Evolutionary conservation across 2,888 invertebrate species (phyloP).

Genomic region (Sinodicranocentrus sp.): DNA sequence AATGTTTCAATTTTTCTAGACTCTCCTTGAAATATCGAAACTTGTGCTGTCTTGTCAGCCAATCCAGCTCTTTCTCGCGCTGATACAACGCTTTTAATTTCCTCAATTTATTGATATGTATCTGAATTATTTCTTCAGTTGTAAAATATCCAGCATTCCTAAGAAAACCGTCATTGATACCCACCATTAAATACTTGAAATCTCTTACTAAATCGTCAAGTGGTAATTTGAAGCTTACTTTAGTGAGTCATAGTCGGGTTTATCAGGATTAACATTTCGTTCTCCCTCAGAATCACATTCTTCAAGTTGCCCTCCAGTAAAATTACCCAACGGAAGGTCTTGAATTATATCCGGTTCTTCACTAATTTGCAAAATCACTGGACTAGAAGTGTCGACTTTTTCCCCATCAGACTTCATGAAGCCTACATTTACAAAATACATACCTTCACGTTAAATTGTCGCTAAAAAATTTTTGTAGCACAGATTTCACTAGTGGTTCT

Average conservation of each 20-base stretch:
- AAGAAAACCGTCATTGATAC: too few species aligned
- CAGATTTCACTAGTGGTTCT: too few species aligned
- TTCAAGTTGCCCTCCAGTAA: slow-evolving; percentile 41
- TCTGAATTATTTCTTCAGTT: slow-evolving; percentile 51
- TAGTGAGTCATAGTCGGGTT: slow-evolving; percentile 53
- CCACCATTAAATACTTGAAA: background rate
- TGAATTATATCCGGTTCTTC: slow-evolving; percentile 45
- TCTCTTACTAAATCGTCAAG: background rate
- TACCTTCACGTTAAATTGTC: too few species aligned
- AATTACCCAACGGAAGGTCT: slow-evolving; percentile 33
- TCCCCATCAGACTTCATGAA: slow-evolving; percentile 10
- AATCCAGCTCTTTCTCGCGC: slow-evolving; percentile 51
- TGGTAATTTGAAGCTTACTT: slow-evolving; percentile 23
- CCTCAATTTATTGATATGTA: slow-evolving; percentile 42
- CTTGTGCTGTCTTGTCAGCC: slow-evolving; percentile 39
- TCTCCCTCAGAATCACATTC: slow-evolving; percentile 50
- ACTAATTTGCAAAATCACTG: slow-evolving; percentile 42
- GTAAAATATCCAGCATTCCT: slow-evolving; percentile 55
- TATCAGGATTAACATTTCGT: slow-evolving; percentile 48
- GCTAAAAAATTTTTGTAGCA: too few species aligned
- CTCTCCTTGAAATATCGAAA: slow-evolving; percentile 31
- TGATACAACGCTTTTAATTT: slow-evolving; percentile 45
- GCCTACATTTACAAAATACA: slow-evolving; percentile 3
- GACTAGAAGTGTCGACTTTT: background rate
- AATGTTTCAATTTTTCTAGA: slow-evolving; percentile 45